Evolutionary conservation across 2,797 vertebrate genomes (phyloP), one percentile per base, ranked within the genome.

Genomic region (Ctenopoma kingsleyae): DNA sequence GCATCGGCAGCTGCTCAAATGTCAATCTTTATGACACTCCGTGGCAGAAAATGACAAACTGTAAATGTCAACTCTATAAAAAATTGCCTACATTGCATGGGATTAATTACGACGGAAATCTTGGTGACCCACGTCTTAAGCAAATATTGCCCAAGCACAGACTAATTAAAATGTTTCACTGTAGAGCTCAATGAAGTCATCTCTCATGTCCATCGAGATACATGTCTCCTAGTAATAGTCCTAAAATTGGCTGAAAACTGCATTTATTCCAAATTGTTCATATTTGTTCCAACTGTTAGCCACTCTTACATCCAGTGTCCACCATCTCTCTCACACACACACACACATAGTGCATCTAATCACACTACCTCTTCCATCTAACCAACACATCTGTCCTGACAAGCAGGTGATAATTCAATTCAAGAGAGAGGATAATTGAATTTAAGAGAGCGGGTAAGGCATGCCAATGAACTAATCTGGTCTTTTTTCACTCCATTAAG

Each of bases 381-480:
- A 85, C 58, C 67, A 76, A 71, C 82, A 82, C 74, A 73, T 89
- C 80, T 82, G 74, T 85, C 73, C 70, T 74, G 83, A 87, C 76
- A 88, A 79, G 78, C 81, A 83, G 82, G 71, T 85, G 76, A 86
- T 84, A 60, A 81, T 85, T 88, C 80, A 77, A 89, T 85, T 82
- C 78, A 75, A 64, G 79, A 63, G 75, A 78, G 67, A 41, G 69
- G 69, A 81, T 93, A 89, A 92, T 92, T 91, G 85, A 83, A 90
- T 91, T 83, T 77, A 77, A 82, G 81, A 56, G 70, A 84, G 84
- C 68, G 68, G 87, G 81, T 87, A 79, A 86, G 79, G 78, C 82
- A 84, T 87, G 85, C 87, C 90, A 91, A 85, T 89, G 82, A 84
- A 86, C 87, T 91, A 91, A 93, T 92, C 84, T 80, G 83, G 67